A percentile compares a stretch with the other conserved stretches of the same genome.
Conservation (phyloP, 2,888 invertebrate species). For the Drosophila subquinaria region DNA sequence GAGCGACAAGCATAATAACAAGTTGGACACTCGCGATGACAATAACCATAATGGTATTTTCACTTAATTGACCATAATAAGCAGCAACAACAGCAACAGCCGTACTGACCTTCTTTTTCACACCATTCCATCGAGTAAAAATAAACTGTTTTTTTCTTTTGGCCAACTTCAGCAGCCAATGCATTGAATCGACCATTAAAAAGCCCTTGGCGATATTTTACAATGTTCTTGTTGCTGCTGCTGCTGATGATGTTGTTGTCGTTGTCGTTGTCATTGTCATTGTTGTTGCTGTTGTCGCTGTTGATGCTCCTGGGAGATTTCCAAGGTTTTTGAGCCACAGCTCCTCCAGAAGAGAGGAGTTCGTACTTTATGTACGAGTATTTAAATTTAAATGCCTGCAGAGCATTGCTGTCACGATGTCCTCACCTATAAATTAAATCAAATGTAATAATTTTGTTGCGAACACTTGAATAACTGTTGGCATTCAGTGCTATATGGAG, state of each 20-base stretch:
- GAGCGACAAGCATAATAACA: constrained; percentile 36
- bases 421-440: constrained; percentile 61
- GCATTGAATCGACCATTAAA: constrained; percentile 64
- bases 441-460: constrained; percentile 61
- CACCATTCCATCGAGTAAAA: constrained; percentile 5
- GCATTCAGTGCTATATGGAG: constrained; percentile 31
- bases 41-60: constrained; percentile 75
- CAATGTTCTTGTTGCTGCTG: constrained; percentile 36
- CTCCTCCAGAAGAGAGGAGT: constrained; percentile 4
- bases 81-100: constrained; percentile 49
- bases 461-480: constrained; percentile 48
- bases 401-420: constrained; percentile 28
- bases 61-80: constrained; percentile 83
- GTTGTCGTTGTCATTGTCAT: constrained; percentile 9
- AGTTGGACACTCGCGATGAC: constrained; percentile 40
- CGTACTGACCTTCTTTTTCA: neutral
- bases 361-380: constrained; percentile 53
- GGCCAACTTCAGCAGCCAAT: constrained; percentile 58
- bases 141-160: constrained; percentile 41
- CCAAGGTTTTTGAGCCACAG: constrained; percentile 16
- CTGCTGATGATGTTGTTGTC: neutral
- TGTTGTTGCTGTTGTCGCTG: constrained; percentile 30
- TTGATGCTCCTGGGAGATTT: constrained; percentile 23
- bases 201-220: constrained; percentile 69
- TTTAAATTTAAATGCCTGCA: constrained; percentile 64